Base-by-base conservation (phyloP, 2,888 invertebrate species). In the Drosophila basisetae region DNA sequence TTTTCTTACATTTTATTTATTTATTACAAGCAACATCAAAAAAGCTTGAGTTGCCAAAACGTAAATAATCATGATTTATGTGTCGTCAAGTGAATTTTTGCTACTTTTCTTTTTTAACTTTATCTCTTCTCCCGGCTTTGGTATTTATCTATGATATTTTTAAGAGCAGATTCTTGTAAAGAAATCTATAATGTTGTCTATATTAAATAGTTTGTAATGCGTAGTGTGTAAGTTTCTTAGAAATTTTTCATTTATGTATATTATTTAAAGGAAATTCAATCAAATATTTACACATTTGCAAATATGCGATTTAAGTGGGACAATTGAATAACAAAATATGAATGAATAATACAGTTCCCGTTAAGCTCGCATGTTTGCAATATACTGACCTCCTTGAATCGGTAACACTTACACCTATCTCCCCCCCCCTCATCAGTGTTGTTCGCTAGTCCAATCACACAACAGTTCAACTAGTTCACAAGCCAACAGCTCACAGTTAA, bases 391-490 rank as follows among this genome's bases (percentile, higher is more conserved):
- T 35, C 30, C 22, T 10, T 11, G 28, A n/a, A 28, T 55, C 9
- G 50, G 50, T 49, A 30, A 25, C 28, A 30, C 35, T 43, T 13
- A 55, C 35, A 55, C 41, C 1, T 30, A 39, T 22, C 16, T 31
- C 30, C 54, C 54, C 54, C 54, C 39, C 7, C 13, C 43, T 54
- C 49, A 58, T 58, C 43, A 53, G 70, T 83, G 82, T 82, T 84
- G 75, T 78, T 84, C 65, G 68, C 66, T 71, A 73, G 68, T 60
- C 64, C 39, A n/a, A 58, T 72, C 22, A 63, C 60, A 53, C 41
- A 47, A 52, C 55, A 75, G 41, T 37, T 39, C 41, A 13, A 56
- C 49, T 53, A 63, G 43, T 49, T 80, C 66, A 80, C 55, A 55
- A 43, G 37, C 64, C 55, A 43, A 66, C 67, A 58, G 71, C 18